Base-by-base conservation (phyloP, 2,888 invertebrate genomes). In the Drosophila diplacantha region DNA sequence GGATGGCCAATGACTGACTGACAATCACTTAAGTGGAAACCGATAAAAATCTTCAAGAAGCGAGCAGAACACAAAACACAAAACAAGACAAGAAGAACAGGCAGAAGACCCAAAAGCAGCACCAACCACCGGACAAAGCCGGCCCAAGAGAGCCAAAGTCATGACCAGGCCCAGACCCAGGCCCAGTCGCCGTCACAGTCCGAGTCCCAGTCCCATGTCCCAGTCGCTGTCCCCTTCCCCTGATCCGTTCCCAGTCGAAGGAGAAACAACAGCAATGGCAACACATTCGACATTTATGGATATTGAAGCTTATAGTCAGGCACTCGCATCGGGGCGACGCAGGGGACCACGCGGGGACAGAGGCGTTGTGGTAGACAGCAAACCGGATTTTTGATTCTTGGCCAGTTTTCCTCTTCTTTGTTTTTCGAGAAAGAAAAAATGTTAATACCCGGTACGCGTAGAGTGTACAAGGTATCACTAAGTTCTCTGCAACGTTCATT, bases 21-120 rank as follows among this genome's bases (percentile, higher is more conserved):
- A 83, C 83, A 81, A 81, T 81, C 81, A 81, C 83, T 81, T 81
- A 81, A 81, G 81, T 81, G 75, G 81, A 81, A 81, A 79, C 81
- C 76, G 81, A 81, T 81, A 81, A 81, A 83, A 81, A 81, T 81
- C 81, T 81, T 73, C 64, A 81, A 58, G 69, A 65, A 64, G 34
- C 38, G 58, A 64, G 57, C 71, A 56, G 37, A 73, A 62, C 62
- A 62, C 65, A 72, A 59, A 65, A 71, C 69, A 72, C 31, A 72
- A 53, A 74, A 59, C 62, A 72, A 49, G 43, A 57, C 58, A 35
- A 54, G 68, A 44, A 24, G 38, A 24, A 50, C 32, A 16, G 44
- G 52, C 58, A 49, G 56, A 44, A 37, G 43, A 56, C 43, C 20
- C 41, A 64, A 50, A 32, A 53, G 22, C 16, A 43, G 47, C 58